Evolutionary conservation across 2,797 vertebrate genomes (phyloP).

Genomic region (Dendrocincla tyrannina): DNA sequence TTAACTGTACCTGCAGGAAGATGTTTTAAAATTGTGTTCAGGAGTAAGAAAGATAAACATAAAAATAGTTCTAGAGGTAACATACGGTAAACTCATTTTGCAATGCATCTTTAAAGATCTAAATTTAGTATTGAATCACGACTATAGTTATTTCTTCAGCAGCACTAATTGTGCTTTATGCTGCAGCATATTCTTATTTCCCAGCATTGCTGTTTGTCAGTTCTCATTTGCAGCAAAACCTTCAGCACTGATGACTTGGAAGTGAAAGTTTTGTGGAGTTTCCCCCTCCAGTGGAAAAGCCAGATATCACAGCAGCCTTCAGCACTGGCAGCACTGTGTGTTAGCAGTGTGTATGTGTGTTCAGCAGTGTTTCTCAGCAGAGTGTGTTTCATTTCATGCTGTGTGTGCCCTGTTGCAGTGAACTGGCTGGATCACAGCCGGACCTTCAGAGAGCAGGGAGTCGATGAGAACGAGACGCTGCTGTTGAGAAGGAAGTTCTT

Average conservation of each 20-base stretch:
- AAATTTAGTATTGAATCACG: background rate
- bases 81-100: background rate
- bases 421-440: slow-evolving; percentile 99
- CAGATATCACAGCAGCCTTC: background rate
- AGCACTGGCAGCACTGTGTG: too few relatives aligned
- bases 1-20: background rate
- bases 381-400: background rate
- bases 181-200: background rate
- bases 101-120: background rate
- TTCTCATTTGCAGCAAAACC: background rate
- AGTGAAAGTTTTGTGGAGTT: background rate
- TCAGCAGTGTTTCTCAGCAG: background rate
- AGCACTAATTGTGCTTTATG: background rate
- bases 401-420: slow-evolving; percentile 75
- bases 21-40: background rate
- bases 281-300: background rate
- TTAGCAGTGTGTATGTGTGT: too few relatives aligned
- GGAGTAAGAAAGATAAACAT: background rate
- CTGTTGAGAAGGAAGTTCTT: slow-evolving; percentile 96
- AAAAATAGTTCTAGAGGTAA: background rate
- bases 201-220: background rate
- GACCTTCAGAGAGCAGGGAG: slow-evolving; percentile 96
- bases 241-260: background rate
- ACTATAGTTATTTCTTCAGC: background rate
- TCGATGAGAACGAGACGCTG: slow-evolving; percentile 93